Base-by-base conservation (phyloP, 2,888 invertebrate genomes). In the Halocaridina rubra region DNA sequence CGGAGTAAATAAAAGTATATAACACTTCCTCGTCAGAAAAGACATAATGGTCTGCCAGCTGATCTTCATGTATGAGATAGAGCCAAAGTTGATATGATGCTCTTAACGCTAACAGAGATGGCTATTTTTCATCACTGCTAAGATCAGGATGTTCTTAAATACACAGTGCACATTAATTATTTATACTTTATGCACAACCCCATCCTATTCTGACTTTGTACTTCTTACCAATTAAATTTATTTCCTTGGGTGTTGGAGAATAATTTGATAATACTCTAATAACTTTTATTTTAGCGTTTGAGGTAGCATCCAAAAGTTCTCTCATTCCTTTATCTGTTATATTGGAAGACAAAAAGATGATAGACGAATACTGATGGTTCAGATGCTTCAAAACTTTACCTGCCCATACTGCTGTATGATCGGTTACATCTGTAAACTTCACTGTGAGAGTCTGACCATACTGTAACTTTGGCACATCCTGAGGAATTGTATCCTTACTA, bases 311-410 rank as follows among this genome's bases (percentile, higher is more conserved):
- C 29, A 84, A 13, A 5, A 84, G 22, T 0, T 24, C 57, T 53
- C 53, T 64, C 46, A 78, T 29, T 2, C 82, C 82, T 16, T 24
- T 2, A 0, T 27, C 29, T 24, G 78, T 71, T 1, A 84, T 10
- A 22, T 71, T n/a, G 13, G 71, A 78, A 1, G 19, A 19, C n/a
- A 72, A 72, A 13, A 84, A 61, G 13, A 78, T 84, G 19, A 84
- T 64, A 16, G 77, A 61, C 13, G 59, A 30, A 22, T 84, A 84
- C 0, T n/a, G 33, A 3, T 24, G 4, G 33, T 27, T 71, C 13
- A 84, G 72, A 10, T 46, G 71, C 0, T 71, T 46, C 72, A 84
- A 22, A 19, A 84, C 82, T 30, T 77, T 39, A 19, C 82, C 82
- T 7, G 78, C 82, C 82, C 82, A 84, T 59, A 10, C 30, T 16